These are phyloP conservation scores for Eupithecia exiguata DNA, from an alignment of 2,888 invertebrate species.

Conservation along the genomic window DNA sequence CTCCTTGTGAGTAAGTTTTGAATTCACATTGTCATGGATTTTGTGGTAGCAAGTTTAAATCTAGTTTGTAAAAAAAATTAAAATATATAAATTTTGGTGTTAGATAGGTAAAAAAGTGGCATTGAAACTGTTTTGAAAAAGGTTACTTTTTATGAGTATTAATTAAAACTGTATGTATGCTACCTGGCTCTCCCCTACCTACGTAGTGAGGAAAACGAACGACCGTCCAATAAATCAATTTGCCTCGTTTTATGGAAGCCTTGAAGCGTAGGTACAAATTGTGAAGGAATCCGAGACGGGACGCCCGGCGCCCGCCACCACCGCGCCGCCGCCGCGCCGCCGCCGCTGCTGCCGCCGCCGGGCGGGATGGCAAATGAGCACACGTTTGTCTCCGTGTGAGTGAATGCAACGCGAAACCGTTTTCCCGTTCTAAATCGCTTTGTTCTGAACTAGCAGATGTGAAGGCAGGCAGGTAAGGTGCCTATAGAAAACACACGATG, in stretches of 20 bases:
- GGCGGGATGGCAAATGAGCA: slow-evolving; percentile 58
- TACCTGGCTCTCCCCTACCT: not conserved
- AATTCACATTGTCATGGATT: no score
- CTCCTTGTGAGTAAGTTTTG: no score
- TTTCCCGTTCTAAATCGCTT: slow-evolving; percentile 22
- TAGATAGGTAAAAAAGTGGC: no score
- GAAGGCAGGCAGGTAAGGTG: not conserved
- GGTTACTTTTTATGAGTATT: no score
- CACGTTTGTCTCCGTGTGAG: slow-evolving; percentile 62
- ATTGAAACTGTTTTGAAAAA: no score
- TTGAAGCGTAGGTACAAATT: slow-evolving; percentile 11
- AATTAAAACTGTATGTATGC: no score
- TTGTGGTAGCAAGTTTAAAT: no score
- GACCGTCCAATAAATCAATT: slow-evolving; percentile 18
- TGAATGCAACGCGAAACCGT: slow-evolving; percentile 52
- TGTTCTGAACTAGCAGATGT: slow-evolving; percentile 6
- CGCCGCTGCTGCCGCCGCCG: slow-evolving; percentile 27
- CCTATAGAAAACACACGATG: not conserved
- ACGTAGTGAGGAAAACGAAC: slow-evolving; percentile 32
- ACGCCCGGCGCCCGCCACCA: not conserved
- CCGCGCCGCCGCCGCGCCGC: slow-evolving; percentile 21
- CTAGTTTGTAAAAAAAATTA: no score
- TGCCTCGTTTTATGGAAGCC: slow-evolving; percentile 1
- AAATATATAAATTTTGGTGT: no score
- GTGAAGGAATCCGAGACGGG: slow-evolving; percentile 41